A percentile compares a stretch with the other conserved stretches of the same genome.
phyloP scores from a whole-genome alignment of 2,113 vertebrate species.

The Serilophus lunatus region DNA sequence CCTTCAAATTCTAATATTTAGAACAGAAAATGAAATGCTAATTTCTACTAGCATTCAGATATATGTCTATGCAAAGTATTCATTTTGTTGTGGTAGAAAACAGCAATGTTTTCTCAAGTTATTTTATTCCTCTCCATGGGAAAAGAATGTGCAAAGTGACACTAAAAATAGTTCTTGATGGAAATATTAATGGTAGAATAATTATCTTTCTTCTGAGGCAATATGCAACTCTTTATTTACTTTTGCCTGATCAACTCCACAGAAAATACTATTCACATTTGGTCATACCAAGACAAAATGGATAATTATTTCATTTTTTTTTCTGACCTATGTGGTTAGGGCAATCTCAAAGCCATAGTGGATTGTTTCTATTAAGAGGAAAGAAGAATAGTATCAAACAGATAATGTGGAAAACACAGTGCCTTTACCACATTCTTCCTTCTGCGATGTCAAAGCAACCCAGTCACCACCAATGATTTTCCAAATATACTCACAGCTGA shows the following conservation, averaged over 20 bases:
- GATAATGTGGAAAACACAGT: not conserved
- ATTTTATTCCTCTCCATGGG: not conserved
- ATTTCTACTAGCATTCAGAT: not conserved
- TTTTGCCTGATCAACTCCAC: not conserved
- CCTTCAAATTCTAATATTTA: not conserved
- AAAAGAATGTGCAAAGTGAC: not conserved
- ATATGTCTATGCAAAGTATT: not conserved
- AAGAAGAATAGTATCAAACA: constrained; percentile 9
- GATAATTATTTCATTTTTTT: not conserved
- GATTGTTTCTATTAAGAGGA: constrained; percentile 13
- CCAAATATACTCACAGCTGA: constrained; percentile 59
- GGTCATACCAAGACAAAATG: not conserved
- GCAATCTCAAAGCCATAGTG: not conserved
- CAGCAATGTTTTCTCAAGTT: not conserved
- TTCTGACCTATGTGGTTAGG: not conserved
- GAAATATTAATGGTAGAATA: not conserved
- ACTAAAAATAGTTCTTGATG: not conserved
- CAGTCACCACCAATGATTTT: not conserved
- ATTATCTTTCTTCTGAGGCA: not conserved
- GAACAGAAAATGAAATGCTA: not conserved
- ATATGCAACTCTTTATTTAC: not conserved
- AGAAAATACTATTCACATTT: not conserved
- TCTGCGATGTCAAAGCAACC: not conserved
- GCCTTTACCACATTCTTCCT: constrained; percentile 22
- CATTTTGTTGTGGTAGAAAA: not conserved